phyloP scores from a whole-genome alignment of 2,797 vertebrate species.

The Chelidonichthys spinosus region DNA sequence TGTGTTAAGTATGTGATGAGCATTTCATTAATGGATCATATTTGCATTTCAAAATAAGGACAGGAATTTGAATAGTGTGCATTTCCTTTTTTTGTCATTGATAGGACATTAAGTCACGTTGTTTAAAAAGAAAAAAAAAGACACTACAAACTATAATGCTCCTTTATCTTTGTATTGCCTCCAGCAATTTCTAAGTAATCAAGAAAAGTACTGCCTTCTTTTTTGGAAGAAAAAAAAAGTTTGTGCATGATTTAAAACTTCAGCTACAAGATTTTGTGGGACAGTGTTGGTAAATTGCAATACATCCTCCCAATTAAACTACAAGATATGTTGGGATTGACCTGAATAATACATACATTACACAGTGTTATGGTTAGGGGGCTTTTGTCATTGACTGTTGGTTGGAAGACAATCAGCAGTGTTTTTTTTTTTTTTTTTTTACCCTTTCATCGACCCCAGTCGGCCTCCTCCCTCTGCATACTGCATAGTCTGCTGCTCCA shows the following conservation, averaged over 20 bases:
- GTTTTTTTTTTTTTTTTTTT: not conserved
- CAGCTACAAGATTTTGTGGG: not conserved
- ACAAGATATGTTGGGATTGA: too few species aligned
- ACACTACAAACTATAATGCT: conserved; percentile 8
- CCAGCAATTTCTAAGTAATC: conserved; percentile 25
- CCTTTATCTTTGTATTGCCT: conserved; percentile 24
- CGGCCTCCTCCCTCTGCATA: not conserved
- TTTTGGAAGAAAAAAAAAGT: conserved; percentile 15
- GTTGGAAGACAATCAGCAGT: not conserved
- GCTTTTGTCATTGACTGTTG: not conserved
- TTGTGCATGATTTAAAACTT: conserved; percentile 3
- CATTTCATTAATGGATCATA: conserved; percentile 49
- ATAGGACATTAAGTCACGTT: conserved; percentile 34
- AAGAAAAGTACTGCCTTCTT: conserved; percentile 10
- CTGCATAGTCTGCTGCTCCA: not conserved
- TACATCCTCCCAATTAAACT: too few species aligned
- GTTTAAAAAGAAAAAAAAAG: conserved; percentile 18
- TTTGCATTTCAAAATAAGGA: conserved; percentile 59
- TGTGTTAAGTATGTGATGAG: conserved; percentile 30
- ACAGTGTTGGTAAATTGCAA: not conserved
- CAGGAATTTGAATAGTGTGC: conserved; percentile 29
- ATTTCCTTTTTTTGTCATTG: conserved; percentile 17
- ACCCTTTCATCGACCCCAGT: too few species aligned
- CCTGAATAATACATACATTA: too few species aligned
- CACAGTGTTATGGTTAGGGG: not conserved